phyloP scores from a whole-genome alignment of 2,113 vertebrate species.

The Zosterops pallidus region DNA sequence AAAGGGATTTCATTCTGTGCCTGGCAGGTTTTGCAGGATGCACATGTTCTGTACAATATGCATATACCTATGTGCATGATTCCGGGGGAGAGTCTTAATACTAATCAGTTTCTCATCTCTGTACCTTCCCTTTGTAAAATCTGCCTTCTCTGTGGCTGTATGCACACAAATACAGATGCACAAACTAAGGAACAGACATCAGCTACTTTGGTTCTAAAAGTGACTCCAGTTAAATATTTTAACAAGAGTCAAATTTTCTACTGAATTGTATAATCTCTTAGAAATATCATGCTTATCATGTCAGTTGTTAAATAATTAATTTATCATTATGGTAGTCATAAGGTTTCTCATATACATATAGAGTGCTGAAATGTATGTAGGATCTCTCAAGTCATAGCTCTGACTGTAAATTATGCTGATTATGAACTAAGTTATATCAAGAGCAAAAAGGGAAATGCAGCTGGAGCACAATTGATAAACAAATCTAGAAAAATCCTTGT shows the following conservation, averaged over 20 bases:
- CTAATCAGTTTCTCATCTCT: slow-evolving; percentile 9
- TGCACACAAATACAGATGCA: background rate
- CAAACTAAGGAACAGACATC: background rate
- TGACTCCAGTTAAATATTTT: background rate
- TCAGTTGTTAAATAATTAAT: background rate
- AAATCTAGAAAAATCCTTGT: background rate
- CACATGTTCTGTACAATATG: background rate
- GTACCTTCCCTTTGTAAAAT: background rate
- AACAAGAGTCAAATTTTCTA: background rate
- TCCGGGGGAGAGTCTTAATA: background rate
- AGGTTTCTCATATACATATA: background rate
- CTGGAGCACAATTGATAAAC: background rate
- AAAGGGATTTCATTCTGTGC: slow-evolving; percentile 55
- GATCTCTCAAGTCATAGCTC: background rate
- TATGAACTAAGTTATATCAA: background rate
- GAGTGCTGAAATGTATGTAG: background rate
- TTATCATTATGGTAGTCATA: background rate
- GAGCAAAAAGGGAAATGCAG: background rate
- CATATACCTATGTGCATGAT: rapidly evolving
- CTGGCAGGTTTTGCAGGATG: slow-evolving; percentile 60
- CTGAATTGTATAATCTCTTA: background rate
- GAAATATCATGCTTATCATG: background rate
- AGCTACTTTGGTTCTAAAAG: background rate
- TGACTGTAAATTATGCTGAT: background rate
- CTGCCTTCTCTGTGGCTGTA: background rate